Base-by-base conservation (phyloP, 2,888 invertebrate species). In the Brachypalpus laphriformis region DNA sequence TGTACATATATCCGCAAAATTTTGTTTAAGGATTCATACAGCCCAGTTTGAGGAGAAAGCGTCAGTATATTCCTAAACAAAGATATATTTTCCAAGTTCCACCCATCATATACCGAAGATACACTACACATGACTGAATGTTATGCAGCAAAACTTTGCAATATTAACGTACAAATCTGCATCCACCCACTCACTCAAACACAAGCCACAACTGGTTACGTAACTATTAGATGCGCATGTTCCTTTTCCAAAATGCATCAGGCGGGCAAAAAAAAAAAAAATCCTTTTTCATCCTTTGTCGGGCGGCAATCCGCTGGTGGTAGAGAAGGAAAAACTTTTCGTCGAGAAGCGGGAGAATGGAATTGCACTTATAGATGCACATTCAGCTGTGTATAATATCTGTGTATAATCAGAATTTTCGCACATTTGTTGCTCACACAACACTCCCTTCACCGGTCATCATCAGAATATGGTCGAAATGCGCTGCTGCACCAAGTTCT, bases 201-300 rank as follows among this genome's bases (percentile, higher is more conserved):
- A 42, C 54, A 40, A 42, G 40, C 31, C 28, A 85, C 74, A 85
- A 85, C 75, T 68, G 76, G 81, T 85, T 85, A 85, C 81, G 81
- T 81, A 85, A 85, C 75, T 66, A 31, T 16, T 42, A 59, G 65
- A 85, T 85, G 85, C 85, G 85, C 85, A 85, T 85, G 85, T 71
- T 81, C 75, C 66, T 81, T 75, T 54, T 75, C 45, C 22, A 59
- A 72, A 81, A 85, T 81, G 85, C 85, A 85, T 75, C 76, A 75
- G 61, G 81, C 85, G 81, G 82, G 71, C 47, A 81, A 76, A 82
- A 34, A 72, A n/a, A 49, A 72, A n/a, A 49, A 40, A 51, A 49
- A 68, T 81, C 70, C 81, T 71, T 85, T 65, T 70, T 63, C 68
- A 71, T 76, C 61, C 75, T 61, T 71, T 68, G 81, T 81, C 22